Percentiles rank a stretch among this genome's conserved stretches.
Evolutionary conservation across 1,140 invertebrate species (phyloP).

Genomic region (Hyles euphorbiae): DNA sequence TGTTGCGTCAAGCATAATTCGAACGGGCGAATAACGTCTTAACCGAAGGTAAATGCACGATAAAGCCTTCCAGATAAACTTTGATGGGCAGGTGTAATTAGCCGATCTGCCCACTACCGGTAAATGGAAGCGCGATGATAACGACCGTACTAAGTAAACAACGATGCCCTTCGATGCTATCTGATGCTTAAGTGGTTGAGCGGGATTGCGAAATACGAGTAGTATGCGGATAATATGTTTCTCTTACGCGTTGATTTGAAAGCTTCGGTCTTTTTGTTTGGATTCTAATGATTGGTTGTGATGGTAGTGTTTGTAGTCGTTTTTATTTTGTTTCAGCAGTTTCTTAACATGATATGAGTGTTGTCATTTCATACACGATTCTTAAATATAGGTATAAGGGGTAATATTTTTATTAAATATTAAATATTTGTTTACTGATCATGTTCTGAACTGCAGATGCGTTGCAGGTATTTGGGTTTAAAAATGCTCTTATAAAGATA

Average conservation of each 20-base stretch:
- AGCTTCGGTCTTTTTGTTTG: not conserved
- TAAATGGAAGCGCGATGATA: conserved; percentile 51
- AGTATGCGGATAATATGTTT: conserved; percentile 10
- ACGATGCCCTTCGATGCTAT: conserved; percentile 54
- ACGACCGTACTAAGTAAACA: conserved; percentile 43
- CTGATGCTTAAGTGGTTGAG: conserved; percentile 41
- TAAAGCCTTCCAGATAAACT: conserved; percentile 51
- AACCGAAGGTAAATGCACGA: conserved; percentile 42
- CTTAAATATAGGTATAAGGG: too few species aligned
- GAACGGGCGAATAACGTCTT: conserved; percentile 4
- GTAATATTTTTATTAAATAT: too few species aligned
- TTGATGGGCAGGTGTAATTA: conserved; percentile 66
- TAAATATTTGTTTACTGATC: too few species aligned
- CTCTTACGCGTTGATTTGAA: not conserved
- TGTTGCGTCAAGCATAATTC: too few species aligned
- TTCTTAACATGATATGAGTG: too few species aligned
- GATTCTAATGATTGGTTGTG: not conserved
- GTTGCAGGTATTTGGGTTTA: too few species aligned
- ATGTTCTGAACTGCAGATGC: too few species aligned
- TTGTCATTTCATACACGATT: too few species aligned
- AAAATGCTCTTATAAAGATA: too few species aligned
- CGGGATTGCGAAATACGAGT: conserved; percentile 35
- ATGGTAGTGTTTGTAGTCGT: not conserved
- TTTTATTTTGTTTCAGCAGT: too few species aligned
- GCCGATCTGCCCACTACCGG: conserved; percentile 38